Evolutionary conservation across 2,113 vertebrate species (phyloP), one percentile per base, ranked within the genome.

Genomic region (Caranx melampygus): DNA sequence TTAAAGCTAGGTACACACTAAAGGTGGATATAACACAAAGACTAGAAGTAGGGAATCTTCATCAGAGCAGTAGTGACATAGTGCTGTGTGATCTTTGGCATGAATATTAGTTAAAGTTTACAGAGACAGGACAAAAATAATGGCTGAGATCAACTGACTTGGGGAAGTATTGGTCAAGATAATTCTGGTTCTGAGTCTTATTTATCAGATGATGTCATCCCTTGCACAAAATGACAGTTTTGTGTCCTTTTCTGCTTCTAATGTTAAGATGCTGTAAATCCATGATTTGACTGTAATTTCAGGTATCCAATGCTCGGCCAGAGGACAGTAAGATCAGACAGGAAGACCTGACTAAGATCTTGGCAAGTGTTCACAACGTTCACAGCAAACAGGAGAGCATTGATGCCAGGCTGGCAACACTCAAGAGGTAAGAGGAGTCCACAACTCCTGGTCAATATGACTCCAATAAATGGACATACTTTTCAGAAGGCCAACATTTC

Each of bases 311-410:
- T 81, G 89, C 96, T 0, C 96, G 96, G 81, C 97, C 97, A 44
- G 98, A 99, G 90, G 97, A 99, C 89, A 95, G 83, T 79, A 98
- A 97, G 92, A 95, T 98, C 72, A 93, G 95, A 76, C 97, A 98
- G 83, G 97, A 98, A 62, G 97, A 98, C 90, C 92, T 99, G 83
- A 95, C 95, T 44, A 96, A 97, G 94, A 97, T 99, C 86, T 93
- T 99, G 78, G 95, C 94, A 4, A 97, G 87, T 84, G 96, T 98
- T 82, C 97, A 98, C 72, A 98, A 94, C 70, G 95, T 99, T 84
- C 96, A 99, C 64, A 95, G 95, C 87, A 97, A 97, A 84, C 98
- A 99, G 86, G 97, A 97, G 31, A 96, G 91, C 63, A 95, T 98
- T 74, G 97, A 99, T 75, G 93, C 93, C 72, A 94, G 96, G 33